Evolutionary conservation across 2,113 vertebrate species (phyloP).

Genomic region (Struthidea cinerea): DNA sequence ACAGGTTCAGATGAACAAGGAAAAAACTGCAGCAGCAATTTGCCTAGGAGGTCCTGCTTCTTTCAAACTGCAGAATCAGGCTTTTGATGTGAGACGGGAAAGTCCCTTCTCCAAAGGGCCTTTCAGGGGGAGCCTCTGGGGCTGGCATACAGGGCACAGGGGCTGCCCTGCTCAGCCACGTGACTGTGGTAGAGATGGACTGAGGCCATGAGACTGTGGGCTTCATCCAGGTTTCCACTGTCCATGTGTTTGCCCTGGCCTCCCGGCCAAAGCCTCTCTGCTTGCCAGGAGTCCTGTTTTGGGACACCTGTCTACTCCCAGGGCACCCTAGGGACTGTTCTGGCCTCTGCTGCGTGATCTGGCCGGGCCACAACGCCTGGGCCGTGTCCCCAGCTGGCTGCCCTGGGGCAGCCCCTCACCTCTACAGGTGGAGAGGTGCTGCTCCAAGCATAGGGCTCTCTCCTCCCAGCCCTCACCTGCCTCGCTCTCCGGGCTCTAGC

Average conservation of each 20-base stretch:
- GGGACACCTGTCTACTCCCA: not conserved
- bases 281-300: not conserved
- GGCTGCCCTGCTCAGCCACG: rapidly evolving
- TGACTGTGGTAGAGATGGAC: not conserved
- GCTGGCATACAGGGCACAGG: no score
- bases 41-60: not conserved
- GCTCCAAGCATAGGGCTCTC: not conserved
- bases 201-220: not conserved
- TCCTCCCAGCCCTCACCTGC: not conserved
- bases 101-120: not conserved
- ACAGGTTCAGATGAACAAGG: not conserved
- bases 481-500: not conserved
- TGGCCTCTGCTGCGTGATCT: not conserved
- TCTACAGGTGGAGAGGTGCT: not conserved
- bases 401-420: not conserved
- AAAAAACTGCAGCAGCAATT: not conserved
- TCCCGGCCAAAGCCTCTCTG: not conserved
- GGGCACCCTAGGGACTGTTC: not conserved
- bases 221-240: not conserved
- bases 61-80: slow-evolving; percentile 82
- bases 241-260: not conserved
- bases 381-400: not conserved
- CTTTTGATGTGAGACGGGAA: slow-evolving; percentile 82
- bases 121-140: rapidly evolving
- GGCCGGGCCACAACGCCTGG: no score